Evolutionary conservation across 2,113 vertebrate species (phyloP).

Genomic region (Nycticryphes semicollaris): DNA sequence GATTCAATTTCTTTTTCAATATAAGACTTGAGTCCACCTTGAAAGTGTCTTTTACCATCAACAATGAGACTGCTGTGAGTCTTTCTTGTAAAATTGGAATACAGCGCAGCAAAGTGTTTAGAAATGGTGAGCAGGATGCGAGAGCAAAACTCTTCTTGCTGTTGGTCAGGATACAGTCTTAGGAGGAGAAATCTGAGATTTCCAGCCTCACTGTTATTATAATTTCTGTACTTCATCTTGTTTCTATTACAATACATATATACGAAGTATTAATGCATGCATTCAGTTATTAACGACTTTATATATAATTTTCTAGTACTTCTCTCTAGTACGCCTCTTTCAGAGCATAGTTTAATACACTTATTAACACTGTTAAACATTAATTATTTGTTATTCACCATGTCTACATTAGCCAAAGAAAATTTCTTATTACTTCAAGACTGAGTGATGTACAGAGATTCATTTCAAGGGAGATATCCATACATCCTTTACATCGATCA

Average conservation of each 20-base stretch:
- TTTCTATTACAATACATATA: not conserved
- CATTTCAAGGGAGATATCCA: not conserved
- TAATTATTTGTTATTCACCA: not conserved
- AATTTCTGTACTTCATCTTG: not conserved
- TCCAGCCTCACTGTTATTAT: not conserved
- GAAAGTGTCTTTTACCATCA: not conserved
- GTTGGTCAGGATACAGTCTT: not conserved
- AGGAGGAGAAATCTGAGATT: not conserved
- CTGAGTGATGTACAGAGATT: not conserved
- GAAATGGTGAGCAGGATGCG: not conserved
- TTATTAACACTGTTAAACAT: not conserved
- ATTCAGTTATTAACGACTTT: not conserved
- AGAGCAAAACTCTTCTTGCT: not conserved
- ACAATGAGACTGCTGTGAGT: not conserved
- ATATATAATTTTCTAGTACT: not conserved
- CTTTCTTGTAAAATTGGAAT: not conserved
- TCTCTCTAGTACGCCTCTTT: not conserved
- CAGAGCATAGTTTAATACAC: not conserved
- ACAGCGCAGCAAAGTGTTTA: not conserved
- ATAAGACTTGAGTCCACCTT: not conserved
- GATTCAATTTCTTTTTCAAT: not conserved
- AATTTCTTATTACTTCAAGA: not conserved
- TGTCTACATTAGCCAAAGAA: not conserved
- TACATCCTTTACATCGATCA: not conserved
- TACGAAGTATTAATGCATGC: not conserved